A percentile compares a stretch with the other conserved stretches of the same genome.
Evolutionary conservation across 2,113 vertebrate genomes (phyloP).

Genomic region (Sceloporus undulatus): DNA sequence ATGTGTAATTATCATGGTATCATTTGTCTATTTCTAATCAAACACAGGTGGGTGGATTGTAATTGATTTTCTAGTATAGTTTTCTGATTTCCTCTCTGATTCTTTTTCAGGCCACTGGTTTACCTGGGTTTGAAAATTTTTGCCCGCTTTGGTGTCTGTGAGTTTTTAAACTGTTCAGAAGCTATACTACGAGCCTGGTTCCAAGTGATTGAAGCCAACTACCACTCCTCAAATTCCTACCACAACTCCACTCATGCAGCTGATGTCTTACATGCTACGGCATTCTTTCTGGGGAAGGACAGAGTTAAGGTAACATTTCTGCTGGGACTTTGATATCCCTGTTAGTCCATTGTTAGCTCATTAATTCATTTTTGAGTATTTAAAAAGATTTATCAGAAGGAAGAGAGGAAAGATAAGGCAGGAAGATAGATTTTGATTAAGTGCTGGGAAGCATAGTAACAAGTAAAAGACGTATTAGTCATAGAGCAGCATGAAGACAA

Average conservation of each 20-base stretch:
- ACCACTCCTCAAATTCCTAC: constrained; percentile 95
- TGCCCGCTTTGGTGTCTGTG: constrained; percentile 89
- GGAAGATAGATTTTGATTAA: neutral
- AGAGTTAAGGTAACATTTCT: constrained; percentile 88
- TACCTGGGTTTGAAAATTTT: constrained; percentile 95
- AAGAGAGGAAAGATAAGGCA: neutral
- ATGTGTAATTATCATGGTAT: no score
- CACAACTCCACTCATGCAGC: constrained; percentile 96
- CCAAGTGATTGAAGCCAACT: constrained; percentile 94
- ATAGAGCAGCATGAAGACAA: no score
- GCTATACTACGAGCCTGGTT: constrained; percentile 91
- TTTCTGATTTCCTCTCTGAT: constrained; percentile 7
- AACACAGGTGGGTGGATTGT: neutral
- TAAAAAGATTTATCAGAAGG: neutral
- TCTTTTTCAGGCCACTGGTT: constrained; percentile 87
- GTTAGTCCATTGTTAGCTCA: neutral
- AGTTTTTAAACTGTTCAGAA: constrained; percentile 92
- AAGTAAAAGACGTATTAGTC: neutral
- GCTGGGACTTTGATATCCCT: neutral
- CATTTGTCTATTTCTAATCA: neutral
- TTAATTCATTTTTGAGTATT: neutral
- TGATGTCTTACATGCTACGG: constrained; percentile 93
- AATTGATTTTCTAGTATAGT: neutral
- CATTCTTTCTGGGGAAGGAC: constrained; percentile 93
- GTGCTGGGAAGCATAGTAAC: neutral